A percentile compares a stretch with the other conserved stretches of the same genome.
These are phyloP conservation scores for Troglohyphantes excavatus DNA, from an alignment of 2,888 invertebrate genomes.

Conservation along the genomic window DNA sequence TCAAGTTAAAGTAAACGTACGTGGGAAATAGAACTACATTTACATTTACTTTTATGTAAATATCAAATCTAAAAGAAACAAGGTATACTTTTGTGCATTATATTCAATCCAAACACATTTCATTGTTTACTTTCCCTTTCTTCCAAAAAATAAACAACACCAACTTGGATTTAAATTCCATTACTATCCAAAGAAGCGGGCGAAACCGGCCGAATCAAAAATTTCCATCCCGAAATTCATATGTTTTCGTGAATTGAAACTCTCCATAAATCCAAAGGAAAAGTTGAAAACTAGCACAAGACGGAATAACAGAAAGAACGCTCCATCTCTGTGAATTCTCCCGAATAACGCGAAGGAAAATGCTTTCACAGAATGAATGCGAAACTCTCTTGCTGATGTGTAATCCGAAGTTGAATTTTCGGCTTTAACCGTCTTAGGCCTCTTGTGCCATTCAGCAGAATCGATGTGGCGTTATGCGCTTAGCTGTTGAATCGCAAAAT, in stretches of 20 bases:
- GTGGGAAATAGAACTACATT: too few relatives aligned
- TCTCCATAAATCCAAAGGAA: constrained; percentile 2
- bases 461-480: background rate
- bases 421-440: background rate
- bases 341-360: constrained; percentile 25
- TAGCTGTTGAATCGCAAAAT: background rate
- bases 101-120: background rate
- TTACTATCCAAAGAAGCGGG: constrained; percentile 10
- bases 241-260: background rate
- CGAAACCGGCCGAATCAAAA: background rate
- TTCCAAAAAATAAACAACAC: background rate
- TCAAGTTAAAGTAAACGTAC: too few relatives aligned
- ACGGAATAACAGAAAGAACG: background rate
- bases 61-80: background rate
- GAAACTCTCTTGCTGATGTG: constrained; percentile 38
- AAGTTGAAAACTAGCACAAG: constrained; percentile 5
- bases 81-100: background rate
- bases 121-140: background rate
- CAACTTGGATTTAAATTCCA: constrained; percentile 3
- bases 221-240: background rate
- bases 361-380: constrained; percentile 23
- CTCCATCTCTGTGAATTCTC: background rate
- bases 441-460: background rate
- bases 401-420: constrained; percentile 42
- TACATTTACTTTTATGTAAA: background rate